Percentiles rank a stretch among this genome's conserved stretches.
Evolutionary conservation across 1,140 invertebrate genomes (phyloP).

Genomic region (Thaumetopoea pityocampa): DNA sequence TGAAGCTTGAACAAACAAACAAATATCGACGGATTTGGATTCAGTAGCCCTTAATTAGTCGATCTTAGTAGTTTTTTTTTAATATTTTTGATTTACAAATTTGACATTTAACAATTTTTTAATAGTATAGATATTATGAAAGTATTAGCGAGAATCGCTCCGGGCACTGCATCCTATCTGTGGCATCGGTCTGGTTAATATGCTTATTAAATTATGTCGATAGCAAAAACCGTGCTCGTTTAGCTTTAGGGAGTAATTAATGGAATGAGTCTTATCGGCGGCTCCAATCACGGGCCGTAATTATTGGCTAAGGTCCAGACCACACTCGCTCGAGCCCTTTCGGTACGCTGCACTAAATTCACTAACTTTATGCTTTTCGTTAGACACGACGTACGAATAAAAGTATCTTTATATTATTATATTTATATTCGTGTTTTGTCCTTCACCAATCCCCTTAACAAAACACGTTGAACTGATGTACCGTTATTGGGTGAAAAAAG

Average conservation of each 20-base stretch:
- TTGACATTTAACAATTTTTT: constrained; percentile 25
- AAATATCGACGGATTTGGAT: too few species aligned
- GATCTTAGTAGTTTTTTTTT: too few species aligned
- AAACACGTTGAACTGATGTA: too few species aligned
- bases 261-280: constrained; percentile 61
- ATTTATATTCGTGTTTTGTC: too few species aligned
- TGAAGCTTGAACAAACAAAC: too few species aligned
- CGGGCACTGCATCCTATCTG: constrained; percentile 55
- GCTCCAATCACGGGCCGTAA: constrained; percentile 66
- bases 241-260: constrained; percentile 75
- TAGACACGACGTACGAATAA: too few species aligned
- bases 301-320: constrained; percentile 48
- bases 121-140: constrained; percentile 46
- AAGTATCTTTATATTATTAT: too few species aligned
- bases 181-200: constrained; percentile 63
- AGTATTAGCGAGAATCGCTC: constrained; percentile 51
- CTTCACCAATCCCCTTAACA: too few species aligned
- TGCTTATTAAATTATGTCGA: constrained; percentile 71
- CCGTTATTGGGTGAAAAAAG: too few species aligned
- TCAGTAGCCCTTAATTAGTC: too few species aligned
- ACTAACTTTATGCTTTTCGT: constrained; percentile 19
- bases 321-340: constrained; percentile 29
- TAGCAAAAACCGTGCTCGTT: constrained; percentile 61
- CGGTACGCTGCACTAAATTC: constrained; percentile 9
- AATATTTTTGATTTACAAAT: constrained; percentile 24